Percentiles rank a stretch among this genome's conserved stretches.
Conservation (phyloP, 2,888 invertebrate species). For the Antheraea assamensis region DNA sequence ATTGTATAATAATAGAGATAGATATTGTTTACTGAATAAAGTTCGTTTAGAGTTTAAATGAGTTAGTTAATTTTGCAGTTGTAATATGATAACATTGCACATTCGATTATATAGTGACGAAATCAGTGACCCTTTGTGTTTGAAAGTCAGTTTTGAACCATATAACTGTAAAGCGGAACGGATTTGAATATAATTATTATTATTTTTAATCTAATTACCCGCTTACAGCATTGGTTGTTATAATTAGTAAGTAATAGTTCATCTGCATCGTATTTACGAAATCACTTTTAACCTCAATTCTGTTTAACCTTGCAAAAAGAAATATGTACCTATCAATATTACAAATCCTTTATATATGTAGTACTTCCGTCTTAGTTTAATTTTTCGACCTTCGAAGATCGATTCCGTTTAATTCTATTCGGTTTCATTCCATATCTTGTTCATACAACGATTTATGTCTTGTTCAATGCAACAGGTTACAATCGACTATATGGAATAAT, state of each 20-base stretch:
- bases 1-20: not conserved
- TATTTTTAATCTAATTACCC: not conserved
- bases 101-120: not conserved
- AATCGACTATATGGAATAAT: not conserved
- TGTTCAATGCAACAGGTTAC: not conserved
- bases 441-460: not conserved
- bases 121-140: not conserved
- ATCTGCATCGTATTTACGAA: not conserved
- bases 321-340: not conserved
- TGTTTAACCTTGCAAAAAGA: not conserved
- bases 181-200: not conserved
- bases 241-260: constrained; percentile 4
- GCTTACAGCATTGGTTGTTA: not conserved
- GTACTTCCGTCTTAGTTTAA: not conserved
- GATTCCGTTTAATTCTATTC: not conserved
- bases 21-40: not conserved
- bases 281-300: not conserved
- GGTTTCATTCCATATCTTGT: not conserved
- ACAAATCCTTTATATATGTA: not conserved
- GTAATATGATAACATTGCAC: constrained; percentile 23
- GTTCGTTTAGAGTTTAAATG: not conserved
- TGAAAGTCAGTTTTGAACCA: not conserved
- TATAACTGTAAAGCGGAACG: constrained; percentile 3
- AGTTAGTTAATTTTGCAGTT: not conserved
- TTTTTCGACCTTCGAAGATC: not conserved